phyloP scores from a whole-genome alignment of 2,888 invertebrate genomes.

The Lycophotia porphyrea region DNA sequence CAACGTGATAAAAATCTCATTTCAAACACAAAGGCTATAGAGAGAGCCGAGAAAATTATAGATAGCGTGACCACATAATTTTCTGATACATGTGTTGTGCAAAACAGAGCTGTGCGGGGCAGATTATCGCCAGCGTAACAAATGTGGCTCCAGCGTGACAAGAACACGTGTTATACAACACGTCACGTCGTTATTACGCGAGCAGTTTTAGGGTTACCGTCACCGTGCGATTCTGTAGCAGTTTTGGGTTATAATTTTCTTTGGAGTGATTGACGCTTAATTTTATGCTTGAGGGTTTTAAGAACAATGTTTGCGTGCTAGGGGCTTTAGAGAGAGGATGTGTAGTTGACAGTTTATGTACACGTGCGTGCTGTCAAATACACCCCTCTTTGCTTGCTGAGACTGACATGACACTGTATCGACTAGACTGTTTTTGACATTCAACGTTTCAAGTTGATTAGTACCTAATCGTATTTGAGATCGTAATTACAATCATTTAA shows the following conservation, averaged over 20 bases:
- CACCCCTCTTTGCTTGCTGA: not conserved
- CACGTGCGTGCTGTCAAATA: slow-evolving; percentile 28
- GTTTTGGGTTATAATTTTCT: slow-evolving; percentile 58
- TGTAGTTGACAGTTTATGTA: slow-evolving; percentile 28
- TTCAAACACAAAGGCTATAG: slow-evolving; percentile 53
- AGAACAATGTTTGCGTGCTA: slow-evolving; percentile 23
- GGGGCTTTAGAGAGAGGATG: not conserved
- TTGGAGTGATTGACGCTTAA: slow-evolving; percentile 50
- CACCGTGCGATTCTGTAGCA: slow-evolving; percentile 51
- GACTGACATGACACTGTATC: not conserved
- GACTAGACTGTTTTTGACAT: not conserved
- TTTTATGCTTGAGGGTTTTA: slow-evolving; percentile 35
- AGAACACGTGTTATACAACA: slow-evolving; percentile 67
- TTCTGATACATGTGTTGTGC: slow-evolving; percentile 56
- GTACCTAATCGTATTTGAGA: not conserved
- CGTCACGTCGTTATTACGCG: slow-evolving; percentile 64
- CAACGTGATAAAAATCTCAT: slow-evolving; percentile 58
- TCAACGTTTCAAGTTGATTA: not conserved
- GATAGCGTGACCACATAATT: slow-evolving; percentile 58
- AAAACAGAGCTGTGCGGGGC: slow-evolving; percentile 59
- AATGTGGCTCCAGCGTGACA: slow-evolving; percentile 67
- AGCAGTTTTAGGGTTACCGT: slow-evolving; percentile 60
- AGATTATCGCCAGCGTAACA: slow-evolving; percentile 68
- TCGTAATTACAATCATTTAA: not conserved
- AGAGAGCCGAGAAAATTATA: slow-evolving; percentile 49